These are phyloP conservation scores for Mus caroli DNA, from an alignment of 2,797 vertebrate species.

Conservation along the genomic window DNA sequence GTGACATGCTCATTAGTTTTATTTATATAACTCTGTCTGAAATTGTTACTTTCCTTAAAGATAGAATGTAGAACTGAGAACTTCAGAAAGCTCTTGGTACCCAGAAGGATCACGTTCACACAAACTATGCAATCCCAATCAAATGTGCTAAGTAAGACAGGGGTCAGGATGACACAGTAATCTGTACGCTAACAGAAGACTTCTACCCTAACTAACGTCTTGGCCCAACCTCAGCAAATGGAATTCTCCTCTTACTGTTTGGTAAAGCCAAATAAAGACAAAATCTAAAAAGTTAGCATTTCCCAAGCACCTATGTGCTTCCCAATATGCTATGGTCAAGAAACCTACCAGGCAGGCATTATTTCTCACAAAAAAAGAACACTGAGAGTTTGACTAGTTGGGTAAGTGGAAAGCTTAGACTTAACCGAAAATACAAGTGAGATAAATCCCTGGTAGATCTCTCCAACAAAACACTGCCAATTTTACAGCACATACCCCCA, in stretches of 20 bases:
- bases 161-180: not conserved
- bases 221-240: not conserved
- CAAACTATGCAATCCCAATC: not conserved
- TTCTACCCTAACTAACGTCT: not conserved
- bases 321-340: not conserved
- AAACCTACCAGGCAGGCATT: not conserved
- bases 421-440: conserved; percentile 1
- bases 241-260: conserved; percentile 1
- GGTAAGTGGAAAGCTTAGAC: not conserved
- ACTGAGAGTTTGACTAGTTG: not conserved
- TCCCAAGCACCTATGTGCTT: conserved; percentile 7
- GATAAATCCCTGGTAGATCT: not conserved
- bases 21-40: conserved; percentile 31
- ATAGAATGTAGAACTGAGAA: not conserved
- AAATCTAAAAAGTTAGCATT: not conserved
- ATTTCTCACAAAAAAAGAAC: not conserved
- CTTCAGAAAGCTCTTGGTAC: not conserved
- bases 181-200: not conserved
- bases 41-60: conserved; percentile 19
- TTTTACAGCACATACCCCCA: not conserved
- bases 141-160: not conserved
- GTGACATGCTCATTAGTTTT: conserved; percentile 1
- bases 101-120: not conserved
- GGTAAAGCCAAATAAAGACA: not conserved
- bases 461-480: not conserved